Evolutionary conservation across 2,888 invertebrate species (phyloP).

Genomic region (Synergus laeviventris): DNA sequence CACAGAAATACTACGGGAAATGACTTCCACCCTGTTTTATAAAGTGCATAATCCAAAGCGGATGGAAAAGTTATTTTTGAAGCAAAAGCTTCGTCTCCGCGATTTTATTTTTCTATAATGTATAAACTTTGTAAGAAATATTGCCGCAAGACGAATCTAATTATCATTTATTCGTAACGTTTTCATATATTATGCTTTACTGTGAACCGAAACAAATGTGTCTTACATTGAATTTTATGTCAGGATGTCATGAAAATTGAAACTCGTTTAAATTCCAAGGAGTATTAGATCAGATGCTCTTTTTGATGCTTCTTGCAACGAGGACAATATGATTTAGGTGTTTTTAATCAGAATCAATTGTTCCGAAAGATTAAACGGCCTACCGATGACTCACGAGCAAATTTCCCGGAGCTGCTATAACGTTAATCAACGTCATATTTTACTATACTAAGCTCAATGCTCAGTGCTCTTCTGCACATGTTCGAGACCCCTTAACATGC

Average conservation of each 20-base stretch:
- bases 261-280: not conserved
- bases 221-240: not conserved
- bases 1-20: constrained; percentile 28
- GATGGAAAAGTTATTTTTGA: not conserved
- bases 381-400: constrained; percentile 21
- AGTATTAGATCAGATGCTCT: not conserved
- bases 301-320: not conserved
- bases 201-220: not conserved
- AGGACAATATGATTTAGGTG: constrained; percentile 12
- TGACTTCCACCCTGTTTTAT: constrained; percentile 19
- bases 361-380: constrained; percentile 9
- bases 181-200: not conserved
- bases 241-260: not conserved
- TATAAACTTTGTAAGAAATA: not conserved
- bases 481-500: constrained; percentile 1
- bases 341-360: constrained; percentile 33
- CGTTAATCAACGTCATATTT: constrained; percentile 32
- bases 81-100: not conserved
- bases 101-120: not conserved
- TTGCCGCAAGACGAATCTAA: not conserved
- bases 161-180: not conserved
- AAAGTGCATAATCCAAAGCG: constrained; percentile 20
- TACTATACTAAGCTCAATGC: not conserved
- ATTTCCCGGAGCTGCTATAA: not conserved
- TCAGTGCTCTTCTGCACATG: not conserved